Percentiles rank a stretch among this genome's conserved stretches.
Conservation (phyloP, 2,113 vertebrate species). For the Semnopithecus entellus region DNA sequence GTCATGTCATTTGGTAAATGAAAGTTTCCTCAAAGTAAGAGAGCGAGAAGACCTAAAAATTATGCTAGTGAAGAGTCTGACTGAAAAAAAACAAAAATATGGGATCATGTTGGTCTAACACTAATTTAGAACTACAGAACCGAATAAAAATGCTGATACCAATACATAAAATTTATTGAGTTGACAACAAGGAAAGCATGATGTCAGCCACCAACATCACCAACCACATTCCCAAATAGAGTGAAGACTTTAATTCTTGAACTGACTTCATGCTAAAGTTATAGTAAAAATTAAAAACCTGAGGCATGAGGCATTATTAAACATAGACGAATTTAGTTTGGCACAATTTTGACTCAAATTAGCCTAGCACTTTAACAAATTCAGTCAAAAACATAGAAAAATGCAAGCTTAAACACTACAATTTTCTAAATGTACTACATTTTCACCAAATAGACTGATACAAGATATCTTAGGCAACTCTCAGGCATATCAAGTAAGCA, state of each 20-base stretch:
- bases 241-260: conserved; percentile 45
- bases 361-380: conserved; percentile 62
- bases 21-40: conserved; percentile 75
- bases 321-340: conserved; percentile 68
- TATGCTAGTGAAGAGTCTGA: conserved; percentile 48
- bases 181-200: conserved; percentile 57
- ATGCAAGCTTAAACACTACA: conserved; percentile 39
- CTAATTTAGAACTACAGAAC: conserved; percentile 63
- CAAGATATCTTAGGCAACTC: conserved; percentile 4
- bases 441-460: conserved; percentile 44
- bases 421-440: conserved; percentile 52
- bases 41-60: conserved; percentile 62
- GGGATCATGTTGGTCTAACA: not conserved
- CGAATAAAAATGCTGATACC: conserved; percentile 70
- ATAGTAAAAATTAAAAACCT: conserved; percentile 57
- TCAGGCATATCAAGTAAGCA: conserved; percentile 25
- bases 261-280: conserved; percentile 25
- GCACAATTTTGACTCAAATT: conserved; percentile 70
- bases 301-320: conserved; percentile 31
- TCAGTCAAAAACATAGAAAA: conserved; percentile 65
- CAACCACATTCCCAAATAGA: not conserved
- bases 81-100: conserved; percentile 21
- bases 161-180: conserved; percentile 69
- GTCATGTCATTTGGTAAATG: conserved; percentile 75
- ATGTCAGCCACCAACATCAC: conserved; percentile 58